phyloP scores from a whole-genome alignment of 2,113 vertebrate genomes.

The Cottus gobio region DNA sequence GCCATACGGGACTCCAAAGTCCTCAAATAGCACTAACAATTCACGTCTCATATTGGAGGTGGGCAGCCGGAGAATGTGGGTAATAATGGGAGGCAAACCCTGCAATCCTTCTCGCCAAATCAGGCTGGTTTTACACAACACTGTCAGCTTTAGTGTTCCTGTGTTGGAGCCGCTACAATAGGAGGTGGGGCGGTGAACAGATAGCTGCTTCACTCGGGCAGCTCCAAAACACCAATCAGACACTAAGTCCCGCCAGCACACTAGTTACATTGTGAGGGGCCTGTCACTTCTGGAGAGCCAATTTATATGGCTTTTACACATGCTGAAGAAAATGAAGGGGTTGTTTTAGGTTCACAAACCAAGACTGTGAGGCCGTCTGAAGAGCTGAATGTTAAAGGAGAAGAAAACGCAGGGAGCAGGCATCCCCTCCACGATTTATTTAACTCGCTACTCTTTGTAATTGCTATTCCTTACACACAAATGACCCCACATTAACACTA shows the following conservation, averaged over 20 bases:
- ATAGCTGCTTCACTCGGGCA: conserved; percentile 49
- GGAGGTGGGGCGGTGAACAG: conserved; percentile 52
- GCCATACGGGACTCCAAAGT: conserved; percentile 14
- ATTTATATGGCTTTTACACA: conserved; percentile 59
- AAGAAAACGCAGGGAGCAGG: conserved; percentile 12
- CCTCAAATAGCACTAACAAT: conserved; percentile 14
- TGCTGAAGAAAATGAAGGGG: conserved; percentile 42
- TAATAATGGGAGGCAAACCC: conserved; percentile 23
- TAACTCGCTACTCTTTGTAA: conserved; percentile 24
- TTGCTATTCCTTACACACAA: conserved; percentile 35
- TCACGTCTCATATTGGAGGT: conserved; percentile 24
- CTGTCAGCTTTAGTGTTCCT: conserved; percentile 77
- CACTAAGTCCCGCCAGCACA: conserved; percentile 46
- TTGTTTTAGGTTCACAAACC: conserved; percentile 27
- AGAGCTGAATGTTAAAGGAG: conserved; percentile 32
- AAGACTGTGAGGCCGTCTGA: conserved; percentile 34
- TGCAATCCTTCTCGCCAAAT: not conserved
- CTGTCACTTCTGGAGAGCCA: conserved; percentile 49
- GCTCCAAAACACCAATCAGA: conserved; percentile 55
- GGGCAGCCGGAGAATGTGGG: conserved; percentile 10
- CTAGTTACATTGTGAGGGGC: conserved; percentile 50
- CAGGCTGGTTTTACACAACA: conserved; percentile 42
- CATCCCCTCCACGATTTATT: conserved; percentile 37
- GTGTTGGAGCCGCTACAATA: conserved; percentile 61
- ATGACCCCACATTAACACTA: conserved; percentile 41